A percentile compares a stretch with the other conserved stretches of the same genome.
Conservation (phyloP, 2,113 vertebrate species). For the Brachypteracias leptosomus region DNA sequence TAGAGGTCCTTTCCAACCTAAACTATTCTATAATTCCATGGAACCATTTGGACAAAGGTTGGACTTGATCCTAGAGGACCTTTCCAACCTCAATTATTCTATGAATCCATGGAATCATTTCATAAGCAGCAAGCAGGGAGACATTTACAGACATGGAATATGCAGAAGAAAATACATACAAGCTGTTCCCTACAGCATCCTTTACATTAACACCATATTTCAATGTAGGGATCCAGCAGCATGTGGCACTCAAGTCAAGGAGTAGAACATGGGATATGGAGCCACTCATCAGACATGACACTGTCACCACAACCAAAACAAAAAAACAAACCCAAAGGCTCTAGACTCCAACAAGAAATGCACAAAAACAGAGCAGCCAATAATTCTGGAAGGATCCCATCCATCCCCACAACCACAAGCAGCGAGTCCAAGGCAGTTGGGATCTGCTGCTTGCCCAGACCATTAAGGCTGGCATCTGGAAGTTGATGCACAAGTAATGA, state of each 20-base stretch:
- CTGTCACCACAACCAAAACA: constrained; percentile 13
- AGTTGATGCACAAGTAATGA: neutral
- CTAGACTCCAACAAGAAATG: constrained; percentile 15
- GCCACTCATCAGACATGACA: neutral
- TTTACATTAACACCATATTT: neutral
- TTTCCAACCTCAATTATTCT: too few relatives aligned
- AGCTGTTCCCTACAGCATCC: constrained; percentile 30
- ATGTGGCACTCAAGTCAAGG: neutral
- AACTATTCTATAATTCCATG: too few relatives aligned
- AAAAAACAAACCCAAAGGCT: neutral
- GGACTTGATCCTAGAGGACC: too few relatives aligned
- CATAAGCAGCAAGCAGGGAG: neutral
- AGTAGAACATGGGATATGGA: neutral
- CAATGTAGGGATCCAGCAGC: neutral
- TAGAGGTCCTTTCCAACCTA: too few relatives aligned
- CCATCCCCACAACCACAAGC: constrained; percentile 44
- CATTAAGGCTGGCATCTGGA: constrained; percentile 12
- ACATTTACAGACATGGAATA: constrained; percentile 18
- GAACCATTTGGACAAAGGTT: too few relatives aligned
- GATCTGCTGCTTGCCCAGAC: constrained; percentile 18
- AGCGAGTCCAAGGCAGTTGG: constrained; percentile 38
- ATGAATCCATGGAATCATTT: too few relatives aligned
- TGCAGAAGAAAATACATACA: constrained; percentile 23
- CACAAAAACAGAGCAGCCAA: constrained; percentile 23
- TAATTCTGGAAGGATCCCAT: constrained; percentile 37